Conservation (phyloP, 2,113 vertebrate genomes). For the Zosterops pallidus region DNA sequence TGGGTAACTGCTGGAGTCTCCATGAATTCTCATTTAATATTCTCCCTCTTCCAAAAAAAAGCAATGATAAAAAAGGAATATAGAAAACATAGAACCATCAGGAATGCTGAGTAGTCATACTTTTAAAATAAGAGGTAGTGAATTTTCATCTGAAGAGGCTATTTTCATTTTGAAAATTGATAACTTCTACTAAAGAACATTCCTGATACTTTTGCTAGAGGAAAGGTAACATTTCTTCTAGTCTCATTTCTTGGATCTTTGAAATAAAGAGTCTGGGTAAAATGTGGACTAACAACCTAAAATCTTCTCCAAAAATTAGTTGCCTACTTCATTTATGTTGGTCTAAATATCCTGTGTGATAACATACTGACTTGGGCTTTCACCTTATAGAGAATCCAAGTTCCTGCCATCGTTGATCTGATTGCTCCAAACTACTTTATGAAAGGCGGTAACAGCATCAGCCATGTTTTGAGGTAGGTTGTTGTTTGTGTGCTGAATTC, state of each 20-base stretch:
- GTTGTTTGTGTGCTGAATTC: neutral
- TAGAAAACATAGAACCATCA: neutral
- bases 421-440: neutral
- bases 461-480: neutral
- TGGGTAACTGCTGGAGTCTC: neutral
- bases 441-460: neutral
- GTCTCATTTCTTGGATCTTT: neutral
- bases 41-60: neutral
- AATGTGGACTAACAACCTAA: neutral
- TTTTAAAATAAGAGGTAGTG: neutral
- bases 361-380: neutral
- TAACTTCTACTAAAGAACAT: neutral
- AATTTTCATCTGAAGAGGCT: neutral
- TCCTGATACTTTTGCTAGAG: neutral
- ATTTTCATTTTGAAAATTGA: neutral
- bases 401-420: neutral
- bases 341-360: neutral
- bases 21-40: neutral
- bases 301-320: neutral
- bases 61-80: neutral
- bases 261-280: neutral
- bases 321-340: neutral
- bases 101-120: neutral
- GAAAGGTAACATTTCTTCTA: neutral
- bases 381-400: neutral